Percentiles rank a stretch among this genome's conserved stretches.
Evolutionary conservation across 2,113 vertebrate genomes (phyloP).

Genomic region (Raphicerus campestris): DNA sequence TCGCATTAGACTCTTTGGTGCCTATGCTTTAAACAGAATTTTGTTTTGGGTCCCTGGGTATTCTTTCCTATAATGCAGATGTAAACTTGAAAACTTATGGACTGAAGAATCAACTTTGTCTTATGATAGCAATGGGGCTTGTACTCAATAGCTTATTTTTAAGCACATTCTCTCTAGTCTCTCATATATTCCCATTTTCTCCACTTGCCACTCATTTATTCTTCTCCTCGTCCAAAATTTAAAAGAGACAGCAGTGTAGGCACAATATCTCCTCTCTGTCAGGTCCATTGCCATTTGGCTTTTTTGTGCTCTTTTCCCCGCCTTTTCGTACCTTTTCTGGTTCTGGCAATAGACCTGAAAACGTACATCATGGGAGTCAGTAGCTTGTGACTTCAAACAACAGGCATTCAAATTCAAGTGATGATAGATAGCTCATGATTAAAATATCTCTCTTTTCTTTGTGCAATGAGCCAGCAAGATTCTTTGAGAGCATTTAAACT

Average conservation of each 20-base stretch:
- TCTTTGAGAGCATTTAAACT: conserved; percentile 60
- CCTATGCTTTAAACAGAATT: neutral
- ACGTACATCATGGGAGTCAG: conserved; percentile 9
- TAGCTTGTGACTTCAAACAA: conserved; percentile 69
- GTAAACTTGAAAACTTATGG: neutral
- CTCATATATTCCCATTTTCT: neutral
- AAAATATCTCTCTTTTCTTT: conserved; percentile 66
- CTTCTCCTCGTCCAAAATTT: conserved; percentile 18
- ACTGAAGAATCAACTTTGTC: neutral
- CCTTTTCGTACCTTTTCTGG: conserved; percentile 17
- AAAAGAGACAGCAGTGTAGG: neutral
- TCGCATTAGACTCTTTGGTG: neutral
- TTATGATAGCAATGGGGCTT: neutral
- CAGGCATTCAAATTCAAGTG: conserved; percentile 61
- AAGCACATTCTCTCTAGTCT: neutral
- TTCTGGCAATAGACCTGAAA: conserved; percentile 50
- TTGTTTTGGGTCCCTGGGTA: neutral
- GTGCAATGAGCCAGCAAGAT: conserved; percentile 65
- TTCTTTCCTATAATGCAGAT: neutral
- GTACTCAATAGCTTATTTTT: neutral
- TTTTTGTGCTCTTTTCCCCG: neutral
- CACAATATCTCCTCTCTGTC: neutral
- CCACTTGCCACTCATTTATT: neutral
- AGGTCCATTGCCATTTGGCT: neutral
- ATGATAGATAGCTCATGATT: conserved; percentile 63